A percentile compares a stretch with the other conserved stretches of the same genome.
Conservation (phyloP, 37 sponge, comb jelly and placozoan genomes). For the Halichondria panicea region DNA sequence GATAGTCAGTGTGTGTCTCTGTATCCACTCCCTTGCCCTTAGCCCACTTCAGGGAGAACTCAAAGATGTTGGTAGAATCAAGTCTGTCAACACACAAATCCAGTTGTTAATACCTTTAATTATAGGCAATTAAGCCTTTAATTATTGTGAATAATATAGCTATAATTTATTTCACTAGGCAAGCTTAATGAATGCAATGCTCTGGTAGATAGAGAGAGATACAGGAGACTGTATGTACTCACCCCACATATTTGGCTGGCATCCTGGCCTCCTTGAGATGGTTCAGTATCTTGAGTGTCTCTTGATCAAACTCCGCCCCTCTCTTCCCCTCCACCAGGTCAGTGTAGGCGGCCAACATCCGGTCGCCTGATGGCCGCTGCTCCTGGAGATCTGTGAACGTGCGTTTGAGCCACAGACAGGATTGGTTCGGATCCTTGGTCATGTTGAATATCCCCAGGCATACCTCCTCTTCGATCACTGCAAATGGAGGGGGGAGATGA, state of each 20-base stretch:
- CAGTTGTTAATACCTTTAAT: neutral
- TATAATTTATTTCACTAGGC: neutral
- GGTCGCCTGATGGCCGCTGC: constrained; percentile 40
- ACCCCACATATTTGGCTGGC: constrained; percentile 83
- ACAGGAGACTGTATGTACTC: too few relatives aligned
- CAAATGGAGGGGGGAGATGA: neutral
- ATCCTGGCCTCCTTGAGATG: constrained; percentile 76
- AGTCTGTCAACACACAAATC: constrained; percentile 20
- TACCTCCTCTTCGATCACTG: constrained; percentile 70
- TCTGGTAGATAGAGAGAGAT: too few relatives aligned
- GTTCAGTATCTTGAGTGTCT: constrained; percentile 52
- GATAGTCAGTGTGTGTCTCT: constrained; percentile 46
- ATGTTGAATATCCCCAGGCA: constrained; percentile 63
- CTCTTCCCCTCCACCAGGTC: constrained; percentile 47
- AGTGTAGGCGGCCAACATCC: constrained; percentile 23
- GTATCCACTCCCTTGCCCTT: constrained; percentile 69
- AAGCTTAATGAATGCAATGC: too few relatives aligned
- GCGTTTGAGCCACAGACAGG: constrained; percentile 80
- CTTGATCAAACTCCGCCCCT: constrained; percentile 68
- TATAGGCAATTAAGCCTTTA: too few relatives aligned
- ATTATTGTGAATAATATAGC: neutral
- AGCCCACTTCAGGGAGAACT: constrained; percentile 68
- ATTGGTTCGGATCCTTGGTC: constrained; percentile 50
- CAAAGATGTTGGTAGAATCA: constrained; percentile 62
- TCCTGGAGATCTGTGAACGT: constrained; percentile 62